Base-by-base conservation (phyloP, 2,888 invertebrate genomes). In the Heliconius charithonia region DNA sequence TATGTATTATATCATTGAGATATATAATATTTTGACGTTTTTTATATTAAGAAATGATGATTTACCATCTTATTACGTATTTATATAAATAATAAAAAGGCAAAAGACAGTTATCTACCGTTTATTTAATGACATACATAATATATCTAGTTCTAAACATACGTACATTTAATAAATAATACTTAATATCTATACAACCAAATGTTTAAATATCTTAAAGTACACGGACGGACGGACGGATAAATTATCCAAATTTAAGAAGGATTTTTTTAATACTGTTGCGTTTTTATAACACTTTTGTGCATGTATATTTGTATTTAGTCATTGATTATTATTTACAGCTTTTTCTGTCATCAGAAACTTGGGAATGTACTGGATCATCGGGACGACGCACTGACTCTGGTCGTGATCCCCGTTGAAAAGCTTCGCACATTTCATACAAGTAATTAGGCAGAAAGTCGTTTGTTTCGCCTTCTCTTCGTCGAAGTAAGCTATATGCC, bases 361-460 rank as follows among this genome's bases (percentile, higher is more conserved):
- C 83, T 63, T 85, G 85, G n/a, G 85, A 85, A 62, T 87, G 85
- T 67, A 86, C 86, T 25, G 88, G 83, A 59, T 85, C 87, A 65
- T 92, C 91, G 27, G 87, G 85, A 51, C 91, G 89, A 22, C 93
- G 87, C 25, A 91, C 90, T 12, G 93, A 93, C 77, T 92, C 92
- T 56, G 94, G 91, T 74, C 90, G 88, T 78, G 90, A 90, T 25
- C 94, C 94, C 73, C 91, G 90, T 82, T 95, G 95, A 81, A 92
- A 95, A 37, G 93, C 92, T 82, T 94, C 95, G 82, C 95, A 95
- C 95, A 95, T 95, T 86, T 95, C 95, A 85, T 91, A 95, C 85
- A 95, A 88, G 84, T 95, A 95, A 86, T 95, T 95, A 74, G 95
- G 95, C 80, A 95, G 86, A 85, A 92, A 94, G 83, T 95, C 94